These are phyloP conservation scores for Synergus umbraculus DNA, from an alignment of 2,888 invertebrate genomes.

Conservation along the genomic window DNA sequence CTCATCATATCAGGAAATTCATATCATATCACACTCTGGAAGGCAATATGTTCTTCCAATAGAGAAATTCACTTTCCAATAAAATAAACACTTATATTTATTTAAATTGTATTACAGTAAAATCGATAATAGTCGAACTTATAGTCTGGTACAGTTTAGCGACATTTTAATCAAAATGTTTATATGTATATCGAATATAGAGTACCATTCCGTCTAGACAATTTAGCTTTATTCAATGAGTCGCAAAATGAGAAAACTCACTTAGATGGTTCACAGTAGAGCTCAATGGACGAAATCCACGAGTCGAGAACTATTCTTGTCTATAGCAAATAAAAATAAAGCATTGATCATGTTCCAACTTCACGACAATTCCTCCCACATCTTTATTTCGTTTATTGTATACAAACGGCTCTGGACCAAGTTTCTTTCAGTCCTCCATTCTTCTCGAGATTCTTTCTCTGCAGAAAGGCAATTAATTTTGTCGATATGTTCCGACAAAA, in stretches of 20 bases:
- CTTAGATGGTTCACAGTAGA: neutral
- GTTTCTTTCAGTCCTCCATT: neutral
- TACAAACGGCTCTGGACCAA: neutral
- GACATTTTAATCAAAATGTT: neutral
- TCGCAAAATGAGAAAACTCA: neutral
- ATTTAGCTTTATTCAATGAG: conserved; percentile 8
- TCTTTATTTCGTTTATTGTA: conserved; percentile 18
- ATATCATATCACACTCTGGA: neutral
- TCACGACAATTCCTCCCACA: neutral
- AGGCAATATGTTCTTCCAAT: neutral
- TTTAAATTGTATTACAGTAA: neutral
- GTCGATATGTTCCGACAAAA: neutral
- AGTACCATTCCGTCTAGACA: neutral
- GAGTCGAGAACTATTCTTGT: conserved; percentile 6
- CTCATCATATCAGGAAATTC: neutral
- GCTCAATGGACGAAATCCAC: neutral
- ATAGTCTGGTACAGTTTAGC: neutral
- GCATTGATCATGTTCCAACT: neutral
- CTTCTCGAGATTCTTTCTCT: neutral
- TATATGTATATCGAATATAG: neutral
- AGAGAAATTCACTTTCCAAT: neutral
- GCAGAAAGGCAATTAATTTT: conserved; percentile 32
- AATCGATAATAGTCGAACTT: neutral
- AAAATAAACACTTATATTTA: neutral
- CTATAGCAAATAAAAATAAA: neutral